Base-by-base conservation (phyloP, 2,113 vertebrate species). In the Aleadryas rufinucha region DNA sequence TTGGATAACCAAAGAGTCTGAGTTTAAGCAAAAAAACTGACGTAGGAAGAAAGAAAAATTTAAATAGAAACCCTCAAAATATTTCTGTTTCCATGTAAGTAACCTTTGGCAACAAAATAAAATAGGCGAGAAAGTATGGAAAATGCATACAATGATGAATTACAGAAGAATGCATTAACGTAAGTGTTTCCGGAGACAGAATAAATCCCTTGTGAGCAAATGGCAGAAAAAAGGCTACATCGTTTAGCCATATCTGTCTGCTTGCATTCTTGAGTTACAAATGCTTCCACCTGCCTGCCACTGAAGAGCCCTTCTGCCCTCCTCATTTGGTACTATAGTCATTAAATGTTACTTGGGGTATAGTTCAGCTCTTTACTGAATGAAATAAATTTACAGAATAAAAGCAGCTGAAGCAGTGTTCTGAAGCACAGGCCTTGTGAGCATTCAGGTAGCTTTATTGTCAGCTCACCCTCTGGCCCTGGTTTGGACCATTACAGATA, bases 61-160 rank as follows among this genome's bases (percentile, higher is more conserved):
- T 87, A 89, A 95, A 95, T 72, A 83, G 90, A 92, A 93, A 88
- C 83, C 1, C 83, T 89, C 94, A 92, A 93, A 95, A 96, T 96
- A 86, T 93, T 95, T 96, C 83, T 92, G 88, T 92, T 94, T 94
- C 84, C 54, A 81, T 92, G 85, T 69, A 74, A 86, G 79, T 80
- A 92, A 69, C 71, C 66, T 96, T 88, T 80, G 83, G 90, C 69
- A 92, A 92, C 92, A 93, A 97, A 97, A 93, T 93, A 72, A 94
- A 96, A 89, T 89, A 91, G 56, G 42, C 26, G n/a, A 60, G 28
- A 53, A 95, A 94, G 86, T 92, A 93, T 42, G 53, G 85, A 91
- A 94, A 95, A 94, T 77, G 80, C 63, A 94, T 88, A 74, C 41
- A 83, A 65, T 80, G 91, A 92, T 22, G 75, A 77, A 72, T 93